phyloP scores from a whole-genome alignment of 64 coral and sea anemone species.

The Acropora tenuis region DNA sequence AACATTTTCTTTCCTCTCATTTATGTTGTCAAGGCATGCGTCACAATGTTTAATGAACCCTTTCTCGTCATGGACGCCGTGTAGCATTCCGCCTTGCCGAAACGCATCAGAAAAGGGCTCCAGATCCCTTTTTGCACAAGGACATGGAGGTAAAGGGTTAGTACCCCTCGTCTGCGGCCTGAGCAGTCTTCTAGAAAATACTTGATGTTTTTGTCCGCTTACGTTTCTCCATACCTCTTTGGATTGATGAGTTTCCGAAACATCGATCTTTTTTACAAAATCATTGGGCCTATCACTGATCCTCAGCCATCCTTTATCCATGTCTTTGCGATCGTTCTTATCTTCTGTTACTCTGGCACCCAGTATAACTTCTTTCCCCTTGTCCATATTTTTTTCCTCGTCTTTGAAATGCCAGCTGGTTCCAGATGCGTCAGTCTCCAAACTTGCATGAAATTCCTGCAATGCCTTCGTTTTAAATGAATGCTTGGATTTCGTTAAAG shows the following conservation, averaged over 20 bases:
- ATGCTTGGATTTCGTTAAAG: neutral
- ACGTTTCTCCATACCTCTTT: constrained; percentile 27
- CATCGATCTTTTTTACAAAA: constrained; percentile 33
- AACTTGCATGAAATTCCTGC: neutral
- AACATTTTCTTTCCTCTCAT: neutral
- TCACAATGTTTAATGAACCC: neutral
- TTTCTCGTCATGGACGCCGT: neutral
- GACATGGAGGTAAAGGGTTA: neutral
- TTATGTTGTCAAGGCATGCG: neutral
- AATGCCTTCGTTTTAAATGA: constrained; percentile 16
- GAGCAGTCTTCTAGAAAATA: constrained; percentile 18
- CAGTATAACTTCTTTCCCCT: neutral
- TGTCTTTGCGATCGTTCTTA: neutral
- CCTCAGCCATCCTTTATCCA: constrained; percentile 38
- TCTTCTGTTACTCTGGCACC: neutral
- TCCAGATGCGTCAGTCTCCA: neutral
- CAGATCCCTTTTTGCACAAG: neutral
- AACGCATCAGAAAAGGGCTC: neutral
- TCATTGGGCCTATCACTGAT: constrained; percentile 37
- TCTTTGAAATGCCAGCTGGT: neutral
- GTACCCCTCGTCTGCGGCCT: neutral
- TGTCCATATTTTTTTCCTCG: neutral
- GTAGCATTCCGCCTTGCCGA: neutral
- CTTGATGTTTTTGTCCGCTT: constrained; percentile 1
- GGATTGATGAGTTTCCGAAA: constrained; percentile 4